phyloP scores from a whole-genome alignment of 2,888 invertebrate genomes.

The Cheilosia vernalis region DNA sequence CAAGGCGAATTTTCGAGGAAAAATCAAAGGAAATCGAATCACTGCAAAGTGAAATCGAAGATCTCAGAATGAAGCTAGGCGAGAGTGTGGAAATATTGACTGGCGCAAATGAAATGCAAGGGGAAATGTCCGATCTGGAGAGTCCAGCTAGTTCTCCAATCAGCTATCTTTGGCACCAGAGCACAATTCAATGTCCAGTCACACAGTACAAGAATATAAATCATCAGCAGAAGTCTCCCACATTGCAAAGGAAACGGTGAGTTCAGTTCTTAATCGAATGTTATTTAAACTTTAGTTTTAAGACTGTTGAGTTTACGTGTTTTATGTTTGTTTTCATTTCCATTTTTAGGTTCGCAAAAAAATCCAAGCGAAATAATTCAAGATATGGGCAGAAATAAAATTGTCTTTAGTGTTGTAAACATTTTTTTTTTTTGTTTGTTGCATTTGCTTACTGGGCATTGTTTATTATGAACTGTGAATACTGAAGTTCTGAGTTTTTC shows the following conservation, averaged over 20 bases:
- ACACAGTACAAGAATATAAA: slow-evolving; percentile 61
- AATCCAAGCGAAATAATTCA: slow-evolving; percentile 14
- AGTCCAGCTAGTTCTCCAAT: slow-evolving; percentile 84
- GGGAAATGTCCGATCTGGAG: slow-evolving; percentile 77
- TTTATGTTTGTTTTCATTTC: neutral
- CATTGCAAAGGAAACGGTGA: slow-evolving; percentile 55
- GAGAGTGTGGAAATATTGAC: slow-evolving; percentile 82
- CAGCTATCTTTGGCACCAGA: slow-evolving; percentile 84
- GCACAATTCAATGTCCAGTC: slow-evolving; percentile 83
- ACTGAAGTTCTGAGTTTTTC: too few relatives aligned
- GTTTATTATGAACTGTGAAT: too few relatives aligned
- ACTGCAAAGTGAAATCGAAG: slow-evolving; percentile 84
- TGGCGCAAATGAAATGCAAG: slow-evolving; percentile 81
- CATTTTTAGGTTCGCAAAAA: slow-evolving; percentile 40
- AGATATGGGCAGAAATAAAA: slow-evolving; percentile 47
- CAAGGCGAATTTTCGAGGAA: slow-evolving; percentile 84
- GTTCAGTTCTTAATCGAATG: slow-evolving; percentile 2
- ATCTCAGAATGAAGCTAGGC: slow-evolving; percentile 81
- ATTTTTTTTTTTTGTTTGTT: neutral
- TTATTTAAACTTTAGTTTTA: neutral
- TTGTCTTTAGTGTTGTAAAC: neutral
- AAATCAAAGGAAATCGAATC: slow-evolving; percentile 85
- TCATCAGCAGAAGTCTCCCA: slow-evolving; percentile 27
- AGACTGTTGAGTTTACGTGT: neutral
- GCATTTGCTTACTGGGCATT: too few relatives aligned